Percentiles rank a stretch among this genome's conserved stretches.
These are phyloP conservation scores for Drosophila sp. DNA, from an alignment of 1,140 invertebrate species.

Conservation along the genomic window DNA sequence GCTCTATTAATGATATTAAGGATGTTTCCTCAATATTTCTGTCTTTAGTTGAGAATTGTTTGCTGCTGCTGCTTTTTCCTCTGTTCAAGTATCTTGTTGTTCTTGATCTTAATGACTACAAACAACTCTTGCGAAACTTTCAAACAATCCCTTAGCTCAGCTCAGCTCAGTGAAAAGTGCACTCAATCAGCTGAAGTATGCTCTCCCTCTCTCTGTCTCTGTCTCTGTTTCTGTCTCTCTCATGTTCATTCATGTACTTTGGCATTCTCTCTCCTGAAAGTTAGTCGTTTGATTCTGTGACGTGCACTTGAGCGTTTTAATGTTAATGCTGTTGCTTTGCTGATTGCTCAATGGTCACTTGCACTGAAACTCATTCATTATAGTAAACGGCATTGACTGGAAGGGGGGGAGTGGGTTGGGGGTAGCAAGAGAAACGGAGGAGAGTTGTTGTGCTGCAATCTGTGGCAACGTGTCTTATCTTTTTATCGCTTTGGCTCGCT, in stretches of 20 bases:
- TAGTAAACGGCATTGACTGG: constrained; percentile 41
- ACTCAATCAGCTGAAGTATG: constrained; percentile 20
- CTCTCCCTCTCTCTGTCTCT: not conserved
- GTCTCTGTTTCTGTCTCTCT: not conserved
- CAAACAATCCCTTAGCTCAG: not conserved
- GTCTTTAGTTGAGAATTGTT: not conserved
- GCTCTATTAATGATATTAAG: not conserved
- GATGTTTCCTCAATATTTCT: constrained; percentile 3
- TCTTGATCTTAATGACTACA: constrained; percentile 12
- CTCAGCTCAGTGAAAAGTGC: constrained; percentile 5
- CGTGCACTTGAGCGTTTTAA: constrained; percentile 40
- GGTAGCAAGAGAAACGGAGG: no score
- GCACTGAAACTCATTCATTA: constrained; percentile 45
- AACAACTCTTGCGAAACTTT: constrained; percentile 16
- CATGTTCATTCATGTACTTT: not conserved
- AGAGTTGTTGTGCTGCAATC: constrained; percentile 34
- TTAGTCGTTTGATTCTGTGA: constrained; percentile 16
- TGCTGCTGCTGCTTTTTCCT: not conserved
- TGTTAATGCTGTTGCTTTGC: constrained; percentile 46
- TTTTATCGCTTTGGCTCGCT: constrained; percentile 71
- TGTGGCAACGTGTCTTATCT: constrained; percentile 74
- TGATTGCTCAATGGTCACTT: constrained; percentile 55
- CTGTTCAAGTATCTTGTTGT: not conserved
- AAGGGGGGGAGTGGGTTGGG: not conserved
- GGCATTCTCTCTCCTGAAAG: constrained; percentile 2